Base-by-base conservation (phyloP, 2,113 vertebrate species). In the Hippolais icterina region DNA sequence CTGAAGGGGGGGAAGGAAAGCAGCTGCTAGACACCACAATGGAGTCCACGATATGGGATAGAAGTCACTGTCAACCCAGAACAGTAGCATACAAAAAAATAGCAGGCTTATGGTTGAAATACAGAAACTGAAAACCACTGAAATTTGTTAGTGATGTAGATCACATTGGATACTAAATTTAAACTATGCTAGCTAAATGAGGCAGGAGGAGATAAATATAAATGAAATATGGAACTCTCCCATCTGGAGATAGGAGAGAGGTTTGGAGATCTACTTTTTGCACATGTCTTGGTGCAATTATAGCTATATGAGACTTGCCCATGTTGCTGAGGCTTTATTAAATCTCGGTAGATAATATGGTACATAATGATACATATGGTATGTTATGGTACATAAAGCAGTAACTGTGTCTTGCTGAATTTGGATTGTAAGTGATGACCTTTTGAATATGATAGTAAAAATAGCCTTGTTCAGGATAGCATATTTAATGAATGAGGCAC, bases 371-470 rank as follows among this genome's bases (percentile, higher is more conserved):
- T 64, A 39, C 37, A 74, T 79, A 65, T 7, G 14, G 24, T 83
- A 42, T 0, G 1, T 87, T 81, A 76, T 89, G 77, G 87, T 64
- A 39, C 37, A 39, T 77, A 77, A 94, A 77, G 33, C 59, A 87
- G 59, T 83, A 52, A 53, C 41, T 74, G 60, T 79, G 29, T 72
- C 49, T 89, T 3, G 1, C 59, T 46, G 49, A 59, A 50, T 54
- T 18, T 74, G 42, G 76, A 70, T 63, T 78, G 12, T 80, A 89
- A 90, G 25, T 70, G 64, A 74, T 94, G 59, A 59, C 28, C 42
- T 87, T 92, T 81, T 74, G 59, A 91, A 87, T 92, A 35, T 61
- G 13, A 46, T 31, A 21, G 52, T 90, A 83, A 96, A 94, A 95
- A 80, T 83, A 96, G 83, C 63, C 52, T 80, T 61, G 12, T 80